Base-by-base conservation (phyloP, 2,888 invertebrate species). In the Crossocerus cetratus region DNA sequence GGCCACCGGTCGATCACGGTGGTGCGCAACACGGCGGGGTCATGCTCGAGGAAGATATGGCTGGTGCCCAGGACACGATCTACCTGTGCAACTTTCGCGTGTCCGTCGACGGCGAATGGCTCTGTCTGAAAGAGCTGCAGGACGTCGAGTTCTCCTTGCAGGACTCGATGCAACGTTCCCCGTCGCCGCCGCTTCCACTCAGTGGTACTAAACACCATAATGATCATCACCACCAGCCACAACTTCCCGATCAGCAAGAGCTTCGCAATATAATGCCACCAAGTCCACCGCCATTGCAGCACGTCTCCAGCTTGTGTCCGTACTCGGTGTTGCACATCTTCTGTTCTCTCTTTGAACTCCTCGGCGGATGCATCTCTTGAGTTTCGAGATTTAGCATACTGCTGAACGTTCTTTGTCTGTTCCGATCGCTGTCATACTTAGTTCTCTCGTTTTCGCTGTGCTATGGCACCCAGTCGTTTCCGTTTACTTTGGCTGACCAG, bases 41-140 rank as follows among this genome's bases (percentile, higher is more conserved):
- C 85, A 90, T 90, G 89, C 90, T 92, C 86, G 92, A 92, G 77
- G 92, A 92, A 87, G 95, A 95, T 85, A 94, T 95, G 94, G 94
- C 95, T 84, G 96, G 96, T 84, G 98, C 97, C 58, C 97, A 98
- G 91, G 98, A 98, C 90, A 98, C 98, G 69, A 98, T 98, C 87
- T 98, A 98, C 91, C 92, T 98, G 90, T 98, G 98, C 92, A 98
- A 98, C 91, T 98, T 98, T 91, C 95, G 98, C 69, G 98, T 98
- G 4, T 98, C 98, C 63, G 98, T 98, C 55, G 98, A 98, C 87
- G 98, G 98, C 72, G 98, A 98, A 90, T 98, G 98, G 98, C 93
- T 98, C 71, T 98, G 98, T 89, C 92, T 98, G 68, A 96, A 97
- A 90, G 98, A 98, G 90, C 92, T 98, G 72, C 96, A 97, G 86